Evolutionary conservation across 1,140 invertebrate genomes (phyloP).

Genomic region (Drosophila repleta): DNA sequence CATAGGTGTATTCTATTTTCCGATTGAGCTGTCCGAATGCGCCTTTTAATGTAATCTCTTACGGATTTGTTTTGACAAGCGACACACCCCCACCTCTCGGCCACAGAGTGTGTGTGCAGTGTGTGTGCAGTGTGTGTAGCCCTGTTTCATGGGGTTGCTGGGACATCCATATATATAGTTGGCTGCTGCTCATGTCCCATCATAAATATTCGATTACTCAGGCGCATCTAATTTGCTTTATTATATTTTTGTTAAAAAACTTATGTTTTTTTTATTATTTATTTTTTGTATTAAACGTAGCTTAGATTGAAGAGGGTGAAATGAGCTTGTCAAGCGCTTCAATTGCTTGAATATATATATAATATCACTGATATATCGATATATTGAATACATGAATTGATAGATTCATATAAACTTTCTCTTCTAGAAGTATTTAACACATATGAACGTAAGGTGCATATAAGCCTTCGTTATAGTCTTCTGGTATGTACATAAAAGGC

Average conservation of each 20-base stretch:
- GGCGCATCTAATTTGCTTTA: constrained; percentile 75
- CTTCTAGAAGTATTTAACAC: too few species aligned
- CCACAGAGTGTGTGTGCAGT: background rate
- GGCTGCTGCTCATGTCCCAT: constrained; percentile 48
- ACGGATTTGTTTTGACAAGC: constrained; percentile 80
- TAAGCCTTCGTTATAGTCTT: too few species aligned
- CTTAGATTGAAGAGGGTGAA: constrained; percentile 1
- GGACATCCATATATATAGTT: constrained; percentile 22
- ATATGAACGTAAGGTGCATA: too few species aligned
- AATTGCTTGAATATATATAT: too few species aligned
- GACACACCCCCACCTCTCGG: constrained; percentile 2
- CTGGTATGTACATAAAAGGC: too few species aligned
- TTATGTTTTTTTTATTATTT: background rate
- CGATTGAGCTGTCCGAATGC: constrained; percentile 79
- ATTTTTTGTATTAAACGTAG: constrained; percentile 31
- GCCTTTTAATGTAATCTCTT: constrained; percentile 81
- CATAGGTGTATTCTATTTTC: constrained; percentile 61
- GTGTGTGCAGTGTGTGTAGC: background rate
- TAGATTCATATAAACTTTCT: too few species aligned
- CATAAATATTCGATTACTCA: constrained; percentile 79
- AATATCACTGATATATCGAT: too few species aligned
- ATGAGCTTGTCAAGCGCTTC: background rate
- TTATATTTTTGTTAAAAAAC: constrained; percentile 65
- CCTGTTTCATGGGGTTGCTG: constrained; percentile 42
- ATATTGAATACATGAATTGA: too few species aligned